A percentile compares a stretch with the other conserved stretches of the same genome.
These are phyloP conservation scores for Phasianus colchicus DNA, from an alignment of 2,113 vertebrate genomes.

Conservation along the genomic window DNA sequence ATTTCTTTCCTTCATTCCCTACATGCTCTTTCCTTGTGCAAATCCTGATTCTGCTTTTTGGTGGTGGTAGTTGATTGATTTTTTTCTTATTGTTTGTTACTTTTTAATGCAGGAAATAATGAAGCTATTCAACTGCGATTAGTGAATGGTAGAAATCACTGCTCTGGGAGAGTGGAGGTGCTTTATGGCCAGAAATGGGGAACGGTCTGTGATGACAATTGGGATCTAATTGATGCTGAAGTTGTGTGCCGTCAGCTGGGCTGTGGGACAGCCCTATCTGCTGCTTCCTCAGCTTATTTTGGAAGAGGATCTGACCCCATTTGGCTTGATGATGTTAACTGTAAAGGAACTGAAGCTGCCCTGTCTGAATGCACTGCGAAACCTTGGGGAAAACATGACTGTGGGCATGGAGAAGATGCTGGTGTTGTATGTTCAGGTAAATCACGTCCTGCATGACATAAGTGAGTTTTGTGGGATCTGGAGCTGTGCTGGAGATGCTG, in stretches of 20 bases:
- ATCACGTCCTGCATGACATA: neutral
- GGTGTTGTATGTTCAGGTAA: constrained; percentile 61
- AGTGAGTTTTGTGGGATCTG: neutral
- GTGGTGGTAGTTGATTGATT: too few species aligned
- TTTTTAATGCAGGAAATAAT: neutral
- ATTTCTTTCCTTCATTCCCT: neutral
- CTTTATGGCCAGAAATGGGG: constrained; percentile 67
- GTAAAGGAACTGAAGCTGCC: constrained; percentile 53
- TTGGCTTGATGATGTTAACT: constrained; percentile 74
- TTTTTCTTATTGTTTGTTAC: neutral
- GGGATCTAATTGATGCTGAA: constrained; percentile 44
- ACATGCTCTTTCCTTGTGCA: neutral
- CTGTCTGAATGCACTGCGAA: constrained; percentile 55
- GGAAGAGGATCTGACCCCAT: constrained; percentile 67
- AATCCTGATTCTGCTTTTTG: neutral
- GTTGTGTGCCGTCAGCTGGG: constrained; percentile 75
- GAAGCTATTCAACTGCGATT: constrained; percentile 46
- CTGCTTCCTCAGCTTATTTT: constrained; percentile 26
- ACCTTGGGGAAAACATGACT: constrained; percentile 71
- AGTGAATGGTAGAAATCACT: constrained; percentile 60
- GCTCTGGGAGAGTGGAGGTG: constrained; percentile 75
- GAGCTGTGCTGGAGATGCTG: neutral
- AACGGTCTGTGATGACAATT: constrained; percentile 71
- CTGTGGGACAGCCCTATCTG: constrained; percentile 36
- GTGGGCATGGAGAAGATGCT: constrained; percentile 74